Percentiles rank a stretch among this genome's conserved stretches.
phyloP scores from a whole-genome alignment of 2,888 invertebrate species.

The Xanthia togata region DNA sequence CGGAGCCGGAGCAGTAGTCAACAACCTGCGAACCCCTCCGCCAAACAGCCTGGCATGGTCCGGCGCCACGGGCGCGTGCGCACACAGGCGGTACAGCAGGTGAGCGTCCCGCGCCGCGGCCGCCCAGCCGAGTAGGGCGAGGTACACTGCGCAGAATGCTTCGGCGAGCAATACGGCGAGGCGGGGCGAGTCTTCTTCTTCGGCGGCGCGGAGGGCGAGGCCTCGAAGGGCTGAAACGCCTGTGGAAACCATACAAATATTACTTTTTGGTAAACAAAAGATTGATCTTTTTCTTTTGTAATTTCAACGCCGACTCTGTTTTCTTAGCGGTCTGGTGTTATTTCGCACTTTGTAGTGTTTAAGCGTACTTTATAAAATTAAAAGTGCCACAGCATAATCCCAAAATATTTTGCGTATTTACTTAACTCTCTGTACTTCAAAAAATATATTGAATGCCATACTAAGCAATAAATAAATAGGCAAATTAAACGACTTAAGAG shows the following conservation, averaged over 20 bases:
- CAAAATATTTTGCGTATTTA: background rate
- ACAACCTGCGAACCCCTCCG: slow-evolving; percentile 96
- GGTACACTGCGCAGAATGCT: slow-evolving; percentile 97
- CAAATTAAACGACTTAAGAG: background rate
- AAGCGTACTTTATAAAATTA: background rate
- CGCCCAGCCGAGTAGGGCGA: slow-evolving; percentile 97
- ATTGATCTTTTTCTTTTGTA: background rate
- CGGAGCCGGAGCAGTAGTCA: slow-evolving; percentile 93
- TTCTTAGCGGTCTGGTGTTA: background rate
- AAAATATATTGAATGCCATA: too few species aligned
- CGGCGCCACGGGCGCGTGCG: slow-evolving; percentile 94
- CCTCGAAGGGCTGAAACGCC: slow-evolving; percentile 97
- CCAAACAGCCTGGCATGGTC: slow-evolving; percentile 97
- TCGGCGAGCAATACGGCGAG: slow-evolving; percentile 97
- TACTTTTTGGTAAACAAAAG: background rate
- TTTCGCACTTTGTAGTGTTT: background rate
- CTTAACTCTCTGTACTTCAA: too few species aligned
- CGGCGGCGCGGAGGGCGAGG: slow-evolving; percentile 97
- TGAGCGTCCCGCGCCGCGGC: slow-evolving; percentile 98
- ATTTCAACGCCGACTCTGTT: background rate
- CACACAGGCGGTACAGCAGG: slow-evolving; percentile 96
- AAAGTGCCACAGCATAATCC: background rate
- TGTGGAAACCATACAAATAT: slow-evolving; percentile 51
- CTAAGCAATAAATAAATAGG: background rate
- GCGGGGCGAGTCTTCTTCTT: slow-evolving; percentile 97